These are phyloP conservation scores for Phyllotreta cruciferae DNA, from an alignment of 2,888 invertebrate genomes.

Conservation along the genomic window DNA sequence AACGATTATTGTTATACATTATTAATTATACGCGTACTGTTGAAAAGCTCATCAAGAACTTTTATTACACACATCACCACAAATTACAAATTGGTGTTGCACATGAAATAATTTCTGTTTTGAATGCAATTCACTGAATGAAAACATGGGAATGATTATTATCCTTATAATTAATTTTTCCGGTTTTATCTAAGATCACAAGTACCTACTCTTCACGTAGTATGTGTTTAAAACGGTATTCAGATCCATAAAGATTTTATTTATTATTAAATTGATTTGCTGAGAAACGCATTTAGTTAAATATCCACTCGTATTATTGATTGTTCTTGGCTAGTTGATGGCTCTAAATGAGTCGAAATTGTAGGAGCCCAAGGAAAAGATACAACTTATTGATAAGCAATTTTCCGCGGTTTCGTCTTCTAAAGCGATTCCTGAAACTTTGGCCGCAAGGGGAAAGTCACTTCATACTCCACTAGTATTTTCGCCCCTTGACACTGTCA, in stretches of 20 bases:
- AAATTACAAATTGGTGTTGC: slow-evolving; percentile 35
- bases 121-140: slow-evolving; percentile 21
- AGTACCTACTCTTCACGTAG: neutral
- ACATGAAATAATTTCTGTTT: slow-evolving; percentile 26
- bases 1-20: slow-evolving; percentile 9
- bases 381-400: no score
- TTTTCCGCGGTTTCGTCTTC: no score
- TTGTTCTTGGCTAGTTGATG: no score
- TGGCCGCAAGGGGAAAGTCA: slow-evolving; percentile 34
- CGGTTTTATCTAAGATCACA: slow-evolving; percentile 18
- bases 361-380: no score
- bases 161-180: slow-evolving; percentile 30
- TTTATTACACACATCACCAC: slow-evolving; percentile 33
- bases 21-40: slow-evolving; percentile 24
- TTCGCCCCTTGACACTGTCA: slow-evolving; percentile 48
- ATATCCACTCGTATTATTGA: no score
- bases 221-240: no score
- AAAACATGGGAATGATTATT: slow-evolving; percentile 30
- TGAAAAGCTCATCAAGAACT: slow-evolving; percentile 29
- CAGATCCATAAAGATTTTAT: no score
- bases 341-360: no score
- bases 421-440: slow-evolving; percentile 29
- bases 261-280: no score
- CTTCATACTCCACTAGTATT: slow-evolving; percentile 37
- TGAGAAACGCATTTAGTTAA: no score